phyloP scores from a whole-genome alignment of 1,140 invertebrate genomes.

The Wiebesia pumilae region DNA sequence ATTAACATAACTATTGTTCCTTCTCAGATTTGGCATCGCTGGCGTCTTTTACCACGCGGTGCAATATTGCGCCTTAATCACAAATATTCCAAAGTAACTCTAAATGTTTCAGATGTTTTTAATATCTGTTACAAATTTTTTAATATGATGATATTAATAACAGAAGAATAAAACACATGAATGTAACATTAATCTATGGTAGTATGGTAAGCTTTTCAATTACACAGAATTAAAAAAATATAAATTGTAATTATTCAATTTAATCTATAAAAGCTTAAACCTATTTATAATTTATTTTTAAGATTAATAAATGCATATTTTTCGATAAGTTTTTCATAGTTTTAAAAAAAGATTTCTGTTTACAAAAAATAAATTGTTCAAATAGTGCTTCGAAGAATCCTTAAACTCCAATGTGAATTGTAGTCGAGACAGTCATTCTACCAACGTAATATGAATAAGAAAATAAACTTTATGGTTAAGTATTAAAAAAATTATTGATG shows the following conservation, averaged over 20 bases:
- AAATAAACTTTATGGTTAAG: not conserved
- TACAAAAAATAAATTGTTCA: conserved; percentile 20
- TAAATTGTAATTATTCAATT: conserved; percentile 36
- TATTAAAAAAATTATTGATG: conserved; percentile 36
- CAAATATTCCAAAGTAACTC: conserved; percentile 42
- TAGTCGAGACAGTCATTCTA: not conserved
- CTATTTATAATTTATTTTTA: conserved; percentile 9
- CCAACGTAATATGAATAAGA: not conserved
- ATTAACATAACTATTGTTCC: conserved; percentile 69
- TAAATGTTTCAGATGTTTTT: conserved; percentile 47
- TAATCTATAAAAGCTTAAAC: conserved; percentile 27
- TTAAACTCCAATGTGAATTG: conserved; percentile 21
- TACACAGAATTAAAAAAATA: conserved; percentile 40
- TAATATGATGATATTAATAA: conserved; percentile 15
- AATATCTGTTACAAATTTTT: conserved; percentile 5
- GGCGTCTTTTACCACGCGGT: conserved; percentile 33
- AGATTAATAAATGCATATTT: conserved; percentile 21
- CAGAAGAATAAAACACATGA: not conserved
- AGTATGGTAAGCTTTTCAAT: not conserved
- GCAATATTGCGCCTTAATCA: conserved; percentile 44
- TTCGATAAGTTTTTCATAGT: conserved; percentile 10
- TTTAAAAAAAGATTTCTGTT: conserved; percentile 28
- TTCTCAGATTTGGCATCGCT: conserved; percentile 53
- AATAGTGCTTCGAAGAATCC: not conserved
- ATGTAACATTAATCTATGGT: not conserved